Evolutionary conservation across 1,140 invertebrate species (phyloP).

Genomic region (Meloidogyne chitwoodi): DNA sequence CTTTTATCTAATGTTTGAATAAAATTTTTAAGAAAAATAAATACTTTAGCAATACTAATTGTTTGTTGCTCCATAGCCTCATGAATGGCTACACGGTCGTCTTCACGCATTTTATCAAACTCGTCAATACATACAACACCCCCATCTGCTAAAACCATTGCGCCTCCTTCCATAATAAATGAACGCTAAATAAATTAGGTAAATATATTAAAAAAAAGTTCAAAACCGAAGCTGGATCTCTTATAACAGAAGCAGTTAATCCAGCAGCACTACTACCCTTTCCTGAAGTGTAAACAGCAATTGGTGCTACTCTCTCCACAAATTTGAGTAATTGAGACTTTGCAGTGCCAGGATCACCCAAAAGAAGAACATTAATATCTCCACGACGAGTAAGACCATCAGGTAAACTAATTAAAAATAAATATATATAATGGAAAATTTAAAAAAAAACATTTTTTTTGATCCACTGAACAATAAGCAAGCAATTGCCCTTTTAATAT

Average conservation of each 20-base stretch:
- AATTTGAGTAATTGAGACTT: conserved; percentile 97
- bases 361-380: conserved; percentile 88
- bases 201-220: neutral
- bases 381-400: conserved; percentile 90
- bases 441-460: conserved; percentile 62
- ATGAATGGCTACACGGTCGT: conserved; percentile 97
- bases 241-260: conserved; percentile 90
- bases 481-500: conserved; percentile 96
- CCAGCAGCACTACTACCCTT: conserved; percentile 98
- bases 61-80: conserved; percentile 99
- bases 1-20: too few relatives aligned
- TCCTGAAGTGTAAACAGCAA: conserved; percentile 93
- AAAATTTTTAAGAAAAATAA: conserved; percentile 2
- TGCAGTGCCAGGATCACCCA: conserved; percentile 97
- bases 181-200: conserved; percentile 71
- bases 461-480: conserved; percentile 87
- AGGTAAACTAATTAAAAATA: conserved; percentile 69
- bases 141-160: conserved; percentile 98
- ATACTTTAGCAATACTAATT: conserved; percentile 92
- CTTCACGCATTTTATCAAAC: conserved; percentile 99
- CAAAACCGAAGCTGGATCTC: conserved; percentile 82
- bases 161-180: conserved; percentile 98
- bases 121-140: conserved; percentile 99
- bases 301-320: conserved; percentile 88
- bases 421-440: neutral